Percentiles rank a stretch among this genome's conserved stretches.
Evolutionary conservation across 2,888 invertebrate genomes (phyloP).

Genomic region (Ariolimax columbianus): DNA sequence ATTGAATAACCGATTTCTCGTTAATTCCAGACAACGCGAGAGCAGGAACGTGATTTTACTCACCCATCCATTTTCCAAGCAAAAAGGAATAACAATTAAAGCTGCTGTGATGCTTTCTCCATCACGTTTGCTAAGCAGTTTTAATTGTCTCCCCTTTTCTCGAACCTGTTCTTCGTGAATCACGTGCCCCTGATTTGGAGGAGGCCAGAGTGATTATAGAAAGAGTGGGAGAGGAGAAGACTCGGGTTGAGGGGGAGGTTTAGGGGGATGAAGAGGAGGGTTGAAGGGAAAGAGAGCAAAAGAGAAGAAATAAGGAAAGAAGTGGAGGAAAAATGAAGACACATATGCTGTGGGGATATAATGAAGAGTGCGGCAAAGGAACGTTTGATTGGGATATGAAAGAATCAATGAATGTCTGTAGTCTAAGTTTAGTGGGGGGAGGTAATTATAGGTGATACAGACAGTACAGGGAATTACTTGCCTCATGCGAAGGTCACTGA

Average conservation of each 20-base stretch:
- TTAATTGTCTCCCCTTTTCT: constrained; percentile 20
- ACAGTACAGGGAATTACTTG: too few relatives aligned
- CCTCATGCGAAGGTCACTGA: too few relatives aligned
- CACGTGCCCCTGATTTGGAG: constrained; percentile 2
- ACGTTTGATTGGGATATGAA: too few relatives aligned
- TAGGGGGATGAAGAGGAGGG: too few relatives aligned
- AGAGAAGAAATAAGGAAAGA: background rate
- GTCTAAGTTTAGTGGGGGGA: too few relatives aligned
- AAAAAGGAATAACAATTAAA: constrained; percentile 4
- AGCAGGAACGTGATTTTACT: background rate
- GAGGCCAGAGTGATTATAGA: background rate
- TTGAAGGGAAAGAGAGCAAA: background rate
- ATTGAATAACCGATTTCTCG: background rate
- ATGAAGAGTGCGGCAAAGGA: too few relatives aligned
- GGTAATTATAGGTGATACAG: too few relatives aligned
- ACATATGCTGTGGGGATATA: background rate
- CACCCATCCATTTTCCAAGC: background rate
- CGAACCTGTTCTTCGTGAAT: constrained; percentile 20
- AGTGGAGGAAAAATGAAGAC: background rate
- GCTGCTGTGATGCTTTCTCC: constrained; percentile 8
- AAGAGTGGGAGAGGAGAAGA: background rate
- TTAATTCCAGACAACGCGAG: background rate
- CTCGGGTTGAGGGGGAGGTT: background rate
- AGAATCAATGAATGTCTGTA: too few relatives aligned
- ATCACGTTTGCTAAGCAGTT: constrained; percentile 15